Conservation (phyloP, 2,113 vertebrate genomes). For the Nycticebus coucang region DNA sequence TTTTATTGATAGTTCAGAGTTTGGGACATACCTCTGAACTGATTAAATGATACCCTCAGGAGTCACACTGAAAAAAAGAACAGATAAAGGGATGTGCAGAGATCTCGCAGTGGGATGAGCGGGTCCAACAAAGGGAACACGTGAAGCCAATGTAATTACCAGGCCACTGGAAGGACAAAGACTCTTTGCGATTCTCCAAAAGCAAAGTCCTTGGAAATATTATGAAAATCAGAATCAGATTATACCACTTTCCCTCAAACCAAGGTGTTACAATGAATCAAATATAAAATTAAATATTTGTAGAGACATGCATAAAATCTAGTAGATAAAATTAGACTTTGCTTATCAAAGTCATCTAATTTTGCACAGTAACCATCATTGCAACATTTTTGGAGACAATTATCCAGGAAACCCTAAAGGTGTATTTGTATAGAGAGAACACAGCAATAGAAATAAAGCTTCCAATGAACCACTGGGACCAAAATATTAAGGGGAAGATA, state of each 20-base stretch:
- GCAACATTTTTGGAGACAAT: background rate
- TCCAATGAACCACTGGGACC: background rate
- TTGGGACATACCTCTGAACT: rapidly evolving
- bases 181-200: background rate
- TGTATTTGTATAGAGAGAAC: background rate
- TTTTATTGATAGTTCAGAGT: background rate
- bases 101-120: background rate
- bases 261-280: background rate
- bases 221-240: background rate
- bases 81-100: background rate
- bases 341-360: background rate
- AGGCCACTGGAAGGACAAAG: background rate
- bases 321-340: background rate
- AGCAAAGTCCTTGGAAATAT: background rate
- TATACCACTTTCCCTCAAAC: background rate
- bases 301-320: background rate
- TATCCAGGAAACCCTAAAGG: background rate
- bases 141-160: background rate
- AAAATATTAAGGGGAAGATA: background rate
- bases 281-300: background rate
- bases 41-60: background rate
- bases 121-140: background rate
- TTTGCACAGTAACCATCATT: background rate
- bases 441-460: background rate
- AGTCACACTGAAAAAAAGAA: background rate